Base-by-base conservation (phyloP, 2,113 vertebrate genomes). In the Dasyprocta punctata region DNA sequence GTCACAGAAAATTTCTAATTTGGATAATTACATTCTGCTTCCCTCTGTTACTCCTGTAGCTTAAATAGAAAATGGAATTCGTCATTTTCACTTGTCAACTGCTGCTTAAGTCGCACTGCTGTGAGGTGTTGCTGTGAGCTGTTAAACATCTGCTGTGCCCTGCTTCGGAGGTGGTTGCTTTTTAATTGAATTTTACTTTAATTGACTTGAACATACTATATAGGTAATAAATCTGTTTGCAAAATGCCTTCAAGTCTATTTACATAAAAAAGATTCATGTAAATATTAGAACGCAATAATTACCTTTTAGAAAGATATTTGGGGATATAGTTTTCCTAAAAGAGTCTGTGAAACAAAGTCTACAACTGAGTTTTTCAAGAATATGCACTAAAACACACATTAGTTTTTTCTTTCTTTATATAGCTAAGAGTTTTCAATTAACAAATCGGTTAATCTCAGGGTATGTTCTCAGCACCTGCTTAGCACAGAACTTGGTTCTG, bases 111-210 rank as follows among this genome's bases (percentile, higher is more conserved):
- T 97, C 88, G 58, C 65, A 89, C 86, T 65, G 90, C 88, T 97
- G 90, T 93, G 97, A 98, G 97, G 96, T 97, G 96, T 95, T 12
- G 2, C 96, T 90, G 92, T 96, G 96, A 95, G 94, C 95, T 98
- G 96, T 95, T 97, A 97, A 98, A 96, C 97, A 98, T 95, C 97
- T 97, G 97, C 94, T 95, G 90, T 0, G 77, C 82, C 95, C 96
- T 95, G 93, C 96, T 96, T 97, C 1, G 1, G 85, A 98, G 96
- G 96, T 97, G 97, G 96, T 60, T 98, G 96, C 87, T 94, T 98
- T 97, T 97, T 98, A 97, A 98, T 98, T 98, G 97, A 98, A 96
- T 97, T 98, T 98, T 87, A 95, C 90, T 98, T 97, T 95, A 97
- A 98, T 97, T 97, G 97, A 97, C 87, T 96, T 90, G 87, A 97